Base-by-base conservation (phyloP, 2,797 vertebrate species). In the Danio kyathit region DNA sequence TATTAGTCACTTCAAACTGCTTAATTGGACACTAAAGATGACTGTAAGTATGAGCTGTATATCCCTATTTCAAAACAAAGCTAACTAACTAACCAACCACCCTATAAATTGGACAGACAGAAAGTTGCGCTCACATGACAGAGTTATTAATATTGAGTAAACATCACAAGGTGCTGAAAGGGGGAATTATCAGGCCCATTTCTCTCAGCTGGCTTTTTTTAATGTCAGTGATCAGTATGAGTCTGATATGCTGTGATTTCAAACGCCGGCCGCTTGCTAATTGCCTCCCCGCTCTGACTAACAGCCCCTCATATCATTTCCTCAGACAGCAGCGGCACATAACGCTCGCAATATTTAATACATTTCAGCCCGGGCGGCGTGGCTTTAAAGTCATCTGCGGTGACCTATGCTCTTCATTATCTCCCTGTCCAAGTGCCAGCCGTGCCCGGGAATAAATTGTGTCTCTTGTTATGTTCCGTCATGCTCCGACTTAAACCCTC, bases 331-430 rank as follows among this genome's bases (percentile, higher is more conserved):
- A 65, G 76, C 73, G 95, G 91, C 95, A 92, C 95, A 95, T 95
- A 96, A 95, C 93, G 94, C 95, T 95, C 94, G 92, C 95, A 89
- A 95, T 96, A 96, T 96, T 96, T 98, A 96, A 98, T 97, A 96
- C 96, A 95, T 97, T 96, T 96, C 95, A 96, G 92, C 96, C 94
- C 94, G 69, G 59, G 65, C 93, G 95, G 94, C 93, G 94, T 95
- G 95, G 94, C 93, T 96, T 97, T 97, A 97, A 79, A 97, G 95
- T 97, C 96, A 97, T 98, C 96, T 96, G 94, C 96, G 95, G 95
- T 97, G 97, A 98, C 97, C 97, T 97, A 95, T 96, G 97, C 96
- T 97, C 96, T 97, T 98, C 97, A 98, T 98, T 98, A 98, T 97
- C 96, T 96, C 96, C 94, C 95, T 97, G 97, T 97, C 97, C 96